Evolutionary conservation across 2,797 vertebrate genomes (phyloP), one percentile per base, ranked within the genome.

Genomic region (Pseudomugil gertrudae): DNA sequence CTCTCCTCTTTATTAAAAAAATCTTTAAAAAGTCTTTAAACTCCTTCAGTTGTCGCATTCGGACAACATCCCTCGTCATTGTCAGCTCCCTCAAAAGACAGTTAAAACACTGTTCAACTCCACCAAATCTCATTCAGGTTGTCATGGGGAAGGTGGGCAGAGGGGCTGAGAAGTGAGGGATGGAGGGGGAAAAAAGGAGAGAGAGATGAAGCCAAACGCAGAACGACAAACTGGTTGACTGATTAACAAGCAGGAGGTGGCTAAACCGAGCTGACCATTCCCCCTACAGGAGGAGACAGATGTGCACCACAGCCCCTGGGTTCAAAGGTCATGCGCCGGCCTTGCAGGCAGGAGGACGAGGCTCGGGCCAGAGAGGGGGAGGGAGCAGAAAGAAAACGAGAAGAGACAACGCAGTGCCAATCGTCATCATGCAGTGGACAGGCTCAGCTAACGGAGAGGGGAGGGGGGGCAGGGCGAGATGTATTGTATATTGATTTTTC

Each of bases 281-380:
- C 74, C 83, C 85, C 87, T 85, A 90, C 83, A 89, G 84, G 89
- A 89, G 83, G 81, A 90, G 84, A 83, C 83, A 86, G 84, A 84
- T 81, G 89, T 86, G 78, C 85, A 81, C 90, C 88, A 76, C 73
- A 76, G 80, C 80, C 79, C 5, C 84, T 55, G 80, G 91, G 74
- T 83, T 90, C 84, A 93, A 87, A 87, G 85, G 90, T 93, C 94
- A 92, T 95, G 94, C 93, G 93, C 93, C 91, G 92, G 92, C 93
- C 91, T 90, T 90, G 93, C 88, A 90, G 88, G 89, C 81, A 68
- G 92, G 91, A 93, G 87, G 86, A 91, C 84, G 93, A 92, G 92
- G 91, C 88, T 72, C 83, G 65, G 84, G 90, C 89, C 87, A 92
- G 90, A 88, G 80, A 89, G 66, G 74, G 74, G 60, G 79, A 53